Percentiles rank a stretch among this genome's conserved stretches.
phyloP scores from a whole-genome alignment of 1,140 invertebrate species.

The Dendrolimus kikuchii region DNA sequence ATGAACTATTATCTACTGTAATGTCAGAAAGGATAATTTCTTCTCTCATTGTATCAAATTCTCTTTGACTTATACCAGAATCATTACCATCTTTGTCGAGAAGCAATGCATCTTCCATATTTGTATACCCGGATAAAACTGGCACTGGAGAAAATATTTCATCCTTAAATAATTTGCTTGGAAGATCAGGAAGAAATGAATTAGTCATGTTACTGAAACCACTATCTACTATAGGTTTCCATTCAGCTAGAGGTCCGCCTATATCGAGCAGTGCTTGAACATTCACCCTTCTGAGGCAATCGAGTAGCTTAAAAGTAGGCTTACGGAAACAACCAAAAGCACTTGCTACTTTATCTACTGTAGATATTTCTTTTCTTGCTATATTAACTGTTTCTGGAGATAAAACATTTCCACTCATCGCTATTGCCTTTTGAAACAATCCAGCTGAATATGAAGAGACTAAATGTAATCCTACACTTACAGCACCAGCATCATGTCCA shows the following conservation, averaged over 20 bases:
- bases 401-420: slow-evolving; percentile 81
- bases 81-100: slow-evolving; percentile 72
- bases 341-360: slow-evolving; percentile 74
- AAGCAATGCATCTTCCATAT: slow-evolving; percentile 83
- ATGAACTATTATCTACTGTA: slow-evolving; percentile 76
- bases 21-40: slow-evolving; percentile 76
- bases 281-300: slow-evolving; percentile 77
- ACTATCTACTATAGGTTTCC: slow-evolving; percentile 83
- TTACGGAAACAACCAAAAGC: slow-evolving; percentile 78
- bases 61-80: slow-evolving; percentile 66
- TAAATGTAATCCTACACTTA: slow-evolving; percentile 78
- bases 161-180: slow-evolving; percentile 74
- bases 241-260: slow-evolving; percentile 77
- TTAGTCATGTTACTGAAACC: slow-evolving; percentile 78
- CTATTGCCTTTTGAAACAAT: slow-evolving; percentile 70
- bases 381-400: slow-evolving; percentile 71
- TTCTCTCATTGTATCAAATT: slow-evolving; percentile 75
- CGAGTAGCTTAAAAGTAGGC: slow-evolving; percentile 76
- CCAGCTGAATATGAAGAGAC: slow-evolving; percentile 61
- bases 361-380: slow-evolving; percentile 69
- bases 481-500: slow-evolving; percentile 87
- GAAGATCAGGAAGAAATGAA: slow-evolving; percentile 78
- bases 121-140: slow-evolving; percentile 81
- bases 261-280: slow-evolving; percentile 74
- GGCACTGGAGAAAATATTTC: slow-evolving; percentile 78